These are phyloP conservation scores for Platypus cylindrus DNA, from an alignment of 2,888 invertebrate species.

Conservation along the genomic window DNA sequence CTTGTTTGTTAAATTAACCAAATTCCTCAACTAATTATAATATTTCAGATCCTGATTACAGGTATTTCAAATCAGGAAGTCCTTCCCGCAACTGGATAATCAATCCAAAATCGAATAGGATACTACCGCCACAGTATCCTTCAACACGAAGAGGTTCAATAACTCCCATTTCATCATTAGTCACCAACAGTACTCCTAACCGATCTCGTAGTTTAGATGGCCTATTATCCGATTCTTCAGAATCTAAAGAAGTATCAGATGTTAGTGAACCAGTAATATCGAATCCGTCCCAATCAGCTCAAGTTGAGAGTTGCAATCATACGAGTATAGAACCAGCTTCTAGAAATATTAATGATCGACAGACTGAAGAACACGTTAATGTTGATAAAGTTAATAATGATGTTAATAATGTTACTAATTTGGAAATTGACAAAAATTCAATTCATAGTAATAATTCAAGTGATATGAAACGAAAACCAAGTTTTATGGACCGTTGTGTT, in stretches of 20 bases:
- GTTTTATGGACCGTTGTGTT: slow-evolving; percentile 76
- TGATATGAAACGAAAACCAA: slow-evolving; percentile 55
- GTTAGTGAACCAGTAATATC: slow-evolving; percentile 19
- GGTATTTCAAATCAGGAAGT: slow-evolving; percentile 54
- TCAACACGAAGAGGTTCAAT: slow-evolving; percentile 34
- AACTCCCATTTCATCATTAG: slow-evolving; percentile 32
- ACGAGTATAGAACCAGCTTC: slow-evolving; percentile 26
- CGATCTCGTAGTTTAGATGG: slow-evolving; percentile 53
- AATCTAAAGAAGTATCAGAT: slow-evolving; percentile 18
- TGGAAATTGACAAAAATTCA: slow-evolving; percentile 18
- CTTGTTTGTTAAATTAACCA: slow-evolving; percentile 11
- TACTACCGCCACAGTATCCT: slow-evolving; percentile 32
- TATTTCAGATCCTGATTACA: slow-evolving; percentile 31
- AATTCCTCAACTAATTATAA: slow-evolving; percentile 16
- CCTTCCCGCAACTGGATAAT: slow-evolving; percentile 48
- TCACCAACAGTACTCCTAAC: slow-evolving; percentile 28
- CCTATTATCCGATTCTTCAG: slow-evolving; percentile 33
- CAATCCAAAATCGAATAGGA: slow-evolving; percentile 27
- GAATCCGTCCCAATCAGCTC: slow-evolving; percentile 29
- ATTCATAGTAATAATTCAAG: slow-evolving; percentile 32
- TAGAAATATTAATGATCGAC: slow-evolving; percentile 27
- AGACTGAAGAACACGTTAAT: slow-evolving; percentile 22
- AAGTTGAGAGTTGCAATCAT: slow-evolving; percentile 29
- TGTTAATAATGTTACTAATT: slow-evolving; percentile 22
- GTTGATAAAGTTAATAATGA: slow-evolving; percentile 20